Conservation (phyloP, 2,113 vertebrate genomes). For the Pyrgilauda ruficollis region DNA sequence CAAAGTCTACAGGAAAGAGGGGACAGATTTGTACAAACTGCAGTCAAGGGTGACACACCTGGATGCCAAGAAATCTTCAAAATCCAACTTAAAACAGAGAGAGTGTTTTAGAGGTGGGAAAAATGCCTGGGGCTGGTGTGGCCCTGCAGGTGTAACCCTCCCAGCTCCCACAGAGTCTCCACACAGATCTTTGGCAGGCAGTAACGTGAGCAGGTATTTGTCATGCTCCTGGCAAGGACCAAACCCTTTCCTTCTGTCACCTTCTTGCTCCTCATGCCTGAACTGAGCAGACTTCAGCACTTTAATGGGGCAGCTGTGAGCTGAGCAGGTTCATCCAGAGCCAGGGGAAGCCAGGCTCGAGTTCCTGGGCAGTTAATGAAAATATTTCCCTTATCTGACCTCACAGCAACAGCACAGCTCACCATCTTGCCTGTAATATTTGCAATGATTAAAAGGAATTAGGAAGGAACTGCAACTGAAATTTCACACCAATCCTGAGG, state of each 20-base stretch:
- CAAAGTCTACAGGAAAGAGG: background rate
- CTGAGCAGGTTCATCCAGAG: background rate
- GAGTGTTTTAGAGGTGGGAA: background rate
- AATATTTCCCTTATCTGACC: conserved; percentile 21
- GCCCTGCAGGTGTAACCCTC: background rate
- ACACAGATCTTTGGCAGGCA: background rate
- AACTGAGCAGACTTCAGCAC: background rate
- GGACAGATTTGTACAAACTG: background rate
- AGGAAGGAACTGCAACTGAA: conserved; percentile 33
- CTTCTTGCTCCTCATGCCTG: background rate
- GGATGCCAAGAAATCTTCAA: background rate
- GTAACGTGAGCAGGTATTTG: background rate
- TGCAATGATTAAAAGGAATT: conserved; percentile 10
- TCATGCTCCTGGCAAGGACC: background rate
- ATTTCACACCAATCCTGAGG: conserved; percentile 14
- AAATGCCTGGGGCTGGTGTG: background rate
- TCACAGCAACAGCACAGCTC: background rate
- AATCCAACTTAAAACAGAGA: background rate
- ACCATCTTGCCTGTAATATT: background rate
- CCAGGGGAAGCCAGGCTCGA: background rate
- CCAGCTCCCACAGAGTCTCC: background rate
- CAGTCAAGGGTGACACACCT: background rate
- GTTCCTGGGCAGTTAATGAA: background rate
- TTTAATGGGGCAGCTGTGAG: background rate
- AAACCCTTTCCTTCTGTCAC: background rate